Evolutionary conservation across 1,140 invertebrate species (phyloP).

Genomic region (Daktulosphaira vitifoliae): DNA sequence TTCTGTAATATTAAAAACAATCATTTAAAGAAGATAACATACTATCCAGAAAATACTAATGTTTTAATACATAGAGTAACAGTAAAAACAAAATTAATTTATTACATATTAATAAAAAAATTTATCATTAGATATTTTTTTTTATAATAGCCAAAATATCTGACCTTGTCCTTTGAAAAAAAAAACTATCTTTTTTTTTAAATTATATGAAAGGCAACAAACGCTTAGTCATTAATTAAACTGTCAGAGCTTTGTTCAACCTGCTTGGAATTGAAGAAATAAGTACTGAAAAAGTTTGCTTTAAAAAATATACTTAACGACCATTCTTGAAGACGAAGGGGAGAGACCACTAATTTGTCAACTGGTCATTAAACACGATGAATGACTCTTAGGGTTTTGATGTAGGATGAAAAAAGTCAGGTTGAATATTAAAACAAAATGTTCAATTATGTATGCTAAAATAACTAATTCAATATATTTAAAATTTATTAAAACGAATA

Average conservation of each 20-base stretch:
- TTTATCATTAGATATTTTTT: slow-evolving; percentile 29
- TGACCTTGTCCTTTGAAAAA: slow-evolving; percentile 6
- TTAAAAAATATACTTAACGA: slow-evolving; percentile 31
- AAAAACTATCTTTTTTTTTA: slow-evolving; percentile 20
- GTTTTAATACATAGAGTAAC: slow-evolving; percentile 6
- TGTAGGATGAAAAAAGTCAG: not conserved
- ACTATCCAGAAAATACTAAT: slow-evolving; percentile 13
- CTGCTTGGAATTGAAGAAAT: slow-evolving; percentile 14
- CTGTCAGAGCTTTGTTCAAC: slow-evolving; percentile 16
- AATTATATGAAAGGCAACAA: slow-evolving; percentile 23
- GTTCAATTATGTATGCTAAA: no score
- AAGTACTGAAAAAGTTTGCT: slow-evolving; percentile 16
- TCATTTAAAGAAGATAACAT: slow-evolving; percentile 1
- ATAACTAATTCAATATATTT: no score
- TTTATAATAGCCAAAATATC: slow-evolving; percentile 27
- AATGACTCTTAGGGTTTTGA: slow-evolving; percentile 28
- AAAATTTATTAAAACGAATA: no score
- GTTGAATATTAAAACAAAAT: no score
- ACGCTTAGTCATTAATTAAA: slow-evolving; percentile 33
- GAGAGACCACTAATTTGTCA: slow-evolving; percentile 13
- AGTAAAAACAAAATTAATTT: no score
- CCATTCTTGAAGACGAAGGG: not conserved
- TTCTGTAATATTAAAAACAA: slow-evolving; percentile 15
- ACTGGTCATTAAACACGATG: slow-evolving; percentile 30
- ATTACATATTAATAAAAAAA: slow-evolving; percentile 29